These are phyloP conservation scores for Sarcophaga rosellei DNA, from an alignment of 2,888 invertebrate genomes.

Conservation along the genomic window DNA sequence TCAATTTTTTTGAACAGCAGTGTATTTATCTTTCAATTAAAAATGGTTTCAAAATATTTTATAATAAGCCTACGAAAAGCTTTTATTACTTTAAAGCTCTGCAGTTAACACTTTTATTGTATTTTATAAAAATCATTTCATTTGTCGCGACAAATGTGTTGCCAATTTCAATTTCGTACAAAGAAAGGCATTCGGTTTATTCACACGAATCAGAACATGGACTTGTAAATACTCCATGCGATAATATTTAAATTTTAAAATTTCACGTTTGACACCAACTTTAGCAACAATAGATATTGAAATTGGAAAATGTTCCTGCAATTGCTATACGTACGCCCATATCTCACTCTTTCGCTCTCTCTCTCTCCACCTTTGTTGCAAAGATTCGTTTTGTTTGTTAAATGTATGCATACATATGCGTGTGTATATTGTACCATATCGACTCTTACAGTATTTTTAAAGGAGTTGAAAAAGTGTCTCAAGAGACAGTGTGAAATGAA, in stretches of 20 bases:
- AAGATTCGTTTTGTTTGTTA: constrained; percentile 66
- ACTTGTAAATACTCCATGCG: constrained; percentile 27
- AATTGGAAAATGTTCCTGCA: constrained; percentile 59
- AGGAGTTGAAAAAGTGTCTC: background rate
- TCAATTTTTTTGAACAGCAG: too few species aligned
- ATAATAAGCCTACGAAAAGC: background rate
- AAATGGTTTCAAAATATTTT: background rate
- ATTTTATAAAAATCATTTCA: constrained; percentile 71
- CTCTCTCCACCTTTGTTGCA: background rate
- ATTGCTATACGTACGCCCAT: constrained; percentile 31
- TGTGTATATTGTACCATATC: background rate
- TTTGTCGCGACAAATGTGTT: constrained; percentile 74
- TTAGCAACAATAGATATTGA: constrained; percentile 67
- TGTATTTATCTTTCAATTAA: background rate
- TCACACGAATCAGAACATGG: constrained; percentile 11
- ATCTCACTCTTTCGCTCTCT: background rate
- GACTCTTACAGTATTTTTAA: constrained; percentile 1
- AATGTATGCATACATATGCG: constrained; percentile 7
- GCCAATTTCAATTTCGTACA: constrained; percentile 74
- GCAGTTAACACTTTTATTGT: constrained; percentile 9
- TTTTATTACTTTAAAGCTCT: constrained; percentile 22
- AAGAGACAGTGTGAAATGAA: background rate
- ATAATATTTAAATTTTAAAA: constrained; percentile 63
- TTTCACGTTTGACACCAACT: constrained; percentile 71
- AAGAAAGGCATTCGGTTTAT: constrained; percentile 13